Conservation (phyloP, 2,797 vertebrate genomes). For the Peromyscus aztecus region DNA sequence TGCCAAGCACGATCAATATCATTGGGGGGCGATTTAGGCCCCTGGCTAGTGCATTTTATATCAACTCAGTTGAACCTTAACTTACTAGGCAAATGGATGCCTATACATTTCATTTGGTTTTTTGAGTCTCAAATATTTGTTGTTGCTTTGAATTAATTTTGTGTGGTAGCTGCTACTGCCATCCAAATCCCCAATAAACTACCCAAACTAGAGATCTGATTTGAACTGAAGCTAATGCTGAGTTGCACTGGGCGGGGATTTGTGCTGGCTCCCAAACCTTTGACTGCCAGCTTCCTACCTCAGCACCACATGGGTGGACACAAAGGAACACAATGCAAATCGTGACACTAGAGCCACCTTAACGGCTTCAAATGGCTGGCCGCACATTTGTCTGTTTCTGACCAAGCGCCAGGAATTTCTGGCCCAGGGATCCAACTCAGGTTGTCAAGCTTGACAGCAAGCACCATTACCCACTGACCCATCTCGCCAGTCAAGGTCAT, state of each 20-base stretch:
- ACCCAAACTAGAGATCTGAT: background rate
- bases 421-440: background rate
- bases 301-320: background rate
- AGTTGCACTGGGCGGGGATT: background rate
- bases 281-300: background rate
- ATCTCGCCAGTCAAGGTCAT: background rate
- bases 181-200: background rate
- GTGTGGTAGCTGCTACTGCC: background rate
- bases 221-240: background rate
- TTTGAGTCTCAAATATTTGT: background rate
- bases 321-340: background rate
- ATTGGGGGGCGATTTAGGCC: background rate
- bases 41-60: background rate
- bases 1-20: background rate
- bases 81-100: background rate
- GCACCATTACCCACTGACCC: background rate
- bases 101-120: slow-evolving; percentile 13
- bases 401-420: background rate
- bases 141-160: slow-evolving; percentile 40
- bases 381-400: background rate
- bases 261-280: background rate
- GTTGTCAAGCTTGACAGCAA: background rate
- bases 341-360: background rate
- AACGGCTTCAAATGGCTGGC: background rate
- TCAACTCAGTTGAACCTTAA: background rate